Base-by-base conservation (phyloP, 2,113 vertebrate genomes). In the Dipodomys stephensi region DNA sequence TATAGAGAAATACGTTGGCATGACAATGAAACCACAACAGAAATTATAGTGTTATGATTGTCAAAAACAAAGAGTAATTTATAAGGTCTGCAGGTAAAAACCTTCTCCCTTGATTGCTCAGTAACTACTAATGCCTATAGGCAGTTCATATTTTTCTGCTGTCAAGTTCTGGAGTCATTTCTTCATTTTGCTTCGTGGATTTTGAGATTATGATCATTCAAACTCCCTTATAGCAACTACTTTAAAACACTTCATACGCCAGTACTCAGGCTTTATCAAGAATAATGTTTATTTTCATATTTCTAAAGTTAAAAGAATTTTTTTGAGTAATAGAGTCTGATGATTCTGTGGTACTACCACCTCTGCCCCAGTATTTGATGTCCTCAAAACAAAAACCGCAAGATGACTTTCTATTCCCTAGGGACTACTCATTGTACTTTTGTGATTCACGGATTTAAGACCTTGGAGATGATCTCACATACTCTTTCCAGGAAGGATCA, bases 21-120 rank as follows among this genome's bases (percentile, higher is more conserved):
- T 76, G 27, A 84, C 57, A 88, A 88, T 83, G 91, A 94, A 89
- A 35, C 71, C 72, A 72, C 81, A 72, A 60, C 44, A 88, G 49
- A 96, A 94, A 95, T 86, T 72, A 80, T 49, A 92, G 44, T 23
- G 44, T 72, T 93, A 83, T 86, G 72, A 91, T 44, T 88, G 67
- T 91, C 86, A 94, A 94, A 93, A 92, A 77, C 32, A 72, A 1
- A 74, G 27, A 95, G 44, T 90, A 91, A 97, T 80, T 93, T 82
- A 86, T 7, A 88, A 1, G 25, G 67, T 93, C 92, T 88, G 74
- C 20, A 95, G 80, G 62, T 93, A 88, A 88, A 44, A 88, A 83
- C 6, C n/a, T 83, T 89, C 53, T 72, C 80, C 71, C 30, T 84
- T 78, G n/a, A 82, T 44, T 64, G 11, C 28, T 88, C 65, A 57